Evolutionary conservation across 2,888 invertebrate genomes (phyloP).

Genomic region (Phengaris arion): DNA sequence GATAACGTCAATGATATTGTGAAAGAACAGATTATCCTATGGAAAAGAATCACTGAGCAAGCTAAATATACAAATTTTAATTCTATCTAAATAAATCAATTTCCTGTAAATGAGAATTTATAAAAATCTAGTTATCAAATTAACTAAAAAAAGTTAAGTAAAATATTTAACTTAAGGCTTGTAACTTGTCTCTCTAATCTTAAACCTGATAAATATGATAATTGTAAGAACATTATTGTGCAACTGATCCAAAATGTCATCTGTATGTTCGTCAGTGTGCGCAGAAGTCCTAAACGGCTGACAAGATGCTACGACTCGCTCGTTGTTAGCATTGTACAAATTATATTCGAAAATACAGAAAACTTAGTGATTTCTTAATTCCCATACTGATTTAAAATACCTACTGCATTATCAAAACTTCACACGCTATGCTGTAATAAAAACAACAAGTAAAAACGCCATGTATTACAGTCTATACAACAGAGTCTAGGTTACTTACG

Average conservation of each 20-base stretch:
- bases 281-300: conserved; percentile 72
- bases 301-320: conserved; percentile 62
- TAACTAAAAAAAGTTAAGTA: too few species aligned
- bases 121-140: not conserved
- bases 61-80: not conserved
- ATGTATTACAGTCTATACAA: conserved; percentile 16
- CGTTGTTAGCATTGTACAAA: conserved; percentile 70
- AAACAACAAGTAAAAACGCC: conserved; percentile 14
- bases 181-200: not conserved
- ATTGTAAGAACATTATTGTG: conserved; percentile 25
- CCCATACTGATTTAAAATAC: conserved; percentile 55
- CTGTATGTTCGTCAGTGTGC: conserved; percentile 53
- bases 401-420: conserved; percentile 54
- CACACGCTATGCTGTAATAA: conserved; percentile 38
- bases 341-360: conserved; percentile 73
- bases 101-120: not conserved
- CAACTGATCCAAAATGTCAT: conserved; percentile 35
- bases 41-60: not conserved
- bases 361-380: conserved; percentile 59
- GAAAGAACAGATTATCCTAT: not conserved
- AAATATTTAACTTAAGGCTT: not conserved
- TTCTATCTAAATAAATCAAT: not conserved
- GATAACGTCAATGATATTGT: not conserved
- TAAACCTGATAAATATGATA: not conserved
- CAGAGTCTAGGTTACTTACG: conserved; percentile 18